Evolutionary conservation across 2,888 invertebrate species (phyloP).

Genomic region (Sceliomorpha sp.): DNA sequence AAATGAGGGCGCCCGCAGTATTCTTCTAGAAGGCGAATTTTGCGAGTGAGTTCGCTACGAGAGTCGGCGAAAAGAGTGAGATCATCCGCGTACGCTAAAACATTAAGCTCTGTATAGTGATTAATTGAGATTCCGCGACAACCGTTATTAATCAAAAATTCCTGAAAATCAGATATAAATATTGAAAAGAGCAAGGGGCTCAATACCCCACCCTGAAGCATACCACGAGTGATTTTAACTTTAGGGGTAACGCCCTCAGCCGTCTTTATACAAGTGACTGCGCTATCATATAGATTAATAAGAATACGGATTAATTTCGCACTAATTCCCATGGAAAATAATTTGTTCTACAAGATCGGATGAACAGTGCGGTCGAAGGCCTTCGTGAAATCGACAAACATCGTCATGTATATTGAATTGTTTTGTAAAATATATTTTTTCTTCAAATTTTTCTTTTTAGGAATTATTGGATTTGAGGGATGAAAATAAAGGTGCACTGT

Average conservation of each 20-base stretch:
- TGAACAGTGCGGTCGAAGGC: slow-evolving; percentile 1
- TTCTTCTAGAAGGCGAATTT: not conserved
- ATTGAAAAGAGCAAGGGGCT: slow-evolving; percentile 2
- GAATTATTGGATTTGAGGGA: too few relatives aligned
- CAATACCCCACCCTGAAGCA: slow-evolving; percentile 1
- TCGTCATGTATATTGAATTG: too few relatives aligned
- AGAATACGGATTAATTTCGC: not conserved
- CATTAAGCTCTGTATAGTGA: not conserved
- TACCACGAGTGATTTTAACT: not conserved
- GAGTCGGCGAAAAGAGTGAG: slow-evolving; percentile 6
- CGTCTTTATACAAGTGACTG: too few relatives aligned
- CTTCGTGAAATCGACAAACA: not conserved
- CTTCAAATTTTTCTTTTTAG: too few relatives aligned
- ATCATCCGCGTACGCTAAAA: slow-evolving; percentile 6
- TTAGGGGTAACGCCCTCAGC: too few relatives aligned
- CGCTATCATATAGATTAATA: not conserved
- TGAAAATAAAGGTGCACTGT: too few relatives aligned
- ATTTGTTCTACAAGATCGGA: not conserved
- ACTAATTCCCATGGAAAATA: not conserved
- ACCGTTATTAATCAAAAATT: not conserved
- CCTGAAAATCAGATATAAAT: slow-evolving; percentile 3
- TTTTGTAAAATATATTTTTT: too few relatives aligned
- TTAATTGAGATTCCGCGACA: not conserved
- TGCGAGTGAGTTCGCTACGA: not conserved
- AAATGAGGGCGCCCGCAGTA: not conserved